Conservation (phyloP, 2,888 invertebrate genomes). For the Byasa hedistus region DNA sequence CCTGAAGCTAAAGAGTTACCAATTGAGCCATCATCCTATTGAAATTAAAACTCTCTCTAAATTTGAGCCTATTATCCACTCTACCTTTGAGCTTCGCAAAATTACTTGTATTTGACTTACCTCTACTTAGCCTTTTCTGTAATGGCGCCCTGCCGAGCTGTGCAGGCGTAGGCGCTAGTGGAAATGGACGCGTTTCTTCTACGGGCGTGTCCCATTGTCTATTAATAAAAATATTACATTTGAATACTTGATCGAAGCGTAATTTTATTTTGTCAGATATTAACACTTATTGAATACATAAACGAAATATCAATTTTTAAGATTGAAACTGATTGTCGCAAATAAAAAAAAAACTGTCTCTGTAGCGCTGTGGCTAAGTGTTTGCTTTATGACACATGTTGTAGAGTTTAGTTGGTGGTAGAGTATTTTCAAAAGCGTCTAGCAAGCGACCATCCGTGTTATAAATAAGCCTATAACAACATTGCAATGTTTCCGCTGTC, state of each 20-base stretch:
- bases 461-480: too few species aligned
- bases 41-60: too few species aligned
- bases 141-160: constrained; percentile 94
- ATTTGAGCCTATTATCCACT: too few species aligned
- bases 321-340: not conserved
- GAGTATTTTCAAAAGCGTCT: too few species aligned
- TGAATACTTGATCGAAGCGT: not conserved
- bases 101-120: constrained; percentile 58
- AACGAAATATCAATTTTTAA: not conserved
- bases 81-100: too few species aligned
- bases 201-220: constrained; percentile 64
- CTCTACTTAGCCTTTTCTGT: constrained; percentile 91
- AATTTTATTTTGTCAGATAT: not conserved
- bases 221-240: constrained; percentile 7
- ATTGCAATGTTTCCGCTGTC: too few species aligned
- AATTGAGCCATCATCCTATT: too few species aligned
- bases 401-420: too few species aligned
- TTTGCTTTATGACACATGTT: too few species aligned
- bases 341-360: not conserved
- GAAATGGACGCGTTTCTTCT: constrained; percentile 76
- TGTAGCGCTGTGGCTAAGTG: too few species aligned
- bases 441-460: too few species aligned
- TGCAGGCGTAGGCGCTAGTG: constrained; percentile 95
- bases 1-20: too few species aligned
- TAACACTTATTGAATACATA: not conserved